Conservation (phyloP, 2,888 invertebrate species). For the Prosopocoilus inquinatus region DNA sequence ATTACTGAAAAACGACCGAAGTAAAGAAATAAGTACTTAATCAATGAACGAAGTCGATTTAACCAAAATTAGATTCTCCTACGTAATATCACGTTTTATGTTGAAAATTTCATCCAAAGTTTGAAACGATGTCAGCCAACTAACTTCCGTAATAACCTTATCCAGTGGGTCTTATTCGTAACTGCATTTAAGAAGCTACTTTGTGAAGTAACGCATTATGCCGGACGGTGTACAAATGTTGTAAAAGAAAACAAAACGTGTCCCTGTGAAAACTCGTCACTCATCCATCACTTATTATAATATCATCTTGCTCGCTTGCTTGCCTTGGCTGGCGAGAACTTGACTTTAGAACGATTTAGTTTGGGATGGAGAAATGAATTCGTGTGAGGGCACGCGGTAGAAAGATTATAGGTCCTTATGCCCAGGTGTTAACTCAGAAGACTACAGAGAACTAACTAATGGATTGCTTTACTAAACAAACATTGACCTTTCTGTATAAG, state of each 20-base stretch:
- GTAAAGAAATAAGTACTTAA: no score
- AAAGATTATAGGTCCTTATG: conserved; percentile 37
- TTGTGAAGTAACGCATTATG: conserved; percentile 30
- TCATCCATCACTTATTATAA: conserved; percentile 13
- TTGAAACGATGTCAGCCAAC: not conserved
- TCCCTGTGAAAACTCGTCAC: conserved; percentile 18
- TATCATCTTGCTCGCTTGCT: conserved; percentile 4
- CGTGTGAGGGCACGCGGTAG: conserved; percentile 38
- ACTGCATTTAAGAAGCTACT: conserved; percentile 33
- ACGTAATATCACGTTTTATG: no score
- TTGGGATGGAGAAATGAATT: conserved; percentile 22
- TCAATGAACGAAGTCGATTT: no score
- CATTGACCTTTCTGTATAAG: conserved; percentile 32
- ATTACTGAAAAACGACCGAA: no score
- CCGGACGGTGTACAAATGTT: conserved; percentile 31
- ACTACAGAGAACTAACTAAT: conserved; percentile 29
- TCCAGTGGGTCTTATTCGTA: conserved; percentile 14
- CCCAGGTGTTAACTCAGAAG: conserved; percentile 42
- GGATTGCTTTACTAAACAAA: conserved; percentile 33
- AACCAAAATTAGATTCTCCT: no score
- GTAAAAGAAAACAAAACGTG: conserved; percentile 30
- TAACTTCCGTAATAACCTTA: conserved; percentile 21
- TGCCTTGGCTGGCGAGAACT: conserved; percentile 6
- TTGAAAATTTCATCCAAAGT: not conserved
- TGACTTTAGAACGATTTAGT: conserved; percentile 14